A percentile compares a stretch with the other conserved stretches of the same genome.
Evolutionary conservation across 2,888 invertebrate genomes (phyloP).

Genomic region (Polietes domitor): DNA sequence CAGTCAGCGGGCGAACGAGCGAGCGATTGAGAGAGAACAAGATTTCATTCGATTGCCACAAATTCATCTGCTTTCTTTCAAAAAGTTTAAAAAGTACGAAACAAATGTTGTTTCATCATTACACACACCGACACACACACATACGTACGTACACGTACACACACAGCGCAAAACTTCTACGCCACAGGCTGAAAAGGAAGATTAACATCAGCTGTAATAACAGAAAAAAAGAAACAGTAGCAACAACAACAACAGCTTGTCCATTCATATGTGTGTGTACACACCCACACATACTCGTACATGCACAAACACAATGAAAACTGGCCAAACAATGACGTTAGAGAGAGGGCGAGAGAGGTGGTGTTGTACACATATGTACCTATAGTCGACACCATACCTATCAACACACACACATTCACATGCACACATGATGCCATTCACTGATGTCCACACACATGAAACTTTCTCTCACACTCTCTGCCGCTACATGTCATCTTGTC

Average conservation of each 20-base stretch:
- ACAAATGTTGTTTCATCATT: neutral
- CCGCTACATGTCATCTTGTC: neutral
- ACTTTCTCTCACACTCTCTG: neutral
- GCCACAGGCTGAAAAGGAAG: neutral
- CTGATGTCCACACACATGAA: neutral
- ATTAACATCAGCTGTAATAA: conserved; percentile 39
- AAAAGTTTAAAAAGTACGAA: conserved; percentile 25
- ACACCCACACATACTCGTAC: neutral
- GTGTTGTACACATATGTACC: neutral
- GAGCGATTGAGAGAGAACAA: neutral
- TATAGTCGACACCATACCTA: neutral
- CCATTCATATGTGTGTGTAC: neutral
- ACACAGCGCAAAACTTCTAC: neutral
- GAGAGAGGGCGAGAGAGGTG: too few relatives aligned
- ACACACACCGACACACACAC: neutral
- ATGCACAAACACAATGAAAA: neutral
- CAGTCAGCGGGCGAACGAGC: neutral
- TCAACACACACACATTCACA: neutral
- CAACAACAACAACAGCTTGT: neutral
- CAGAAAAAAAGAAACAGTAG: neutral
- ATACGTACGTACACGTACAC: neutral
- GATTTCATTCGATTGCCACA: neutral
- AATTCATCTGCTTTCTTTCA: conserved; percentile 15
- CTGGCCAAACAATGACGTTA: conserved; percentile 11
- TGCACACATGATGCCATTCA: neutral